Percentiles rank a stretch among this genome's conserved stretches.
These are phyloP conservation scores for Drosophila neotestacea DNA, from an alignment of 2,888 invertebrate species.

Conservation along the genomic window DNA sequence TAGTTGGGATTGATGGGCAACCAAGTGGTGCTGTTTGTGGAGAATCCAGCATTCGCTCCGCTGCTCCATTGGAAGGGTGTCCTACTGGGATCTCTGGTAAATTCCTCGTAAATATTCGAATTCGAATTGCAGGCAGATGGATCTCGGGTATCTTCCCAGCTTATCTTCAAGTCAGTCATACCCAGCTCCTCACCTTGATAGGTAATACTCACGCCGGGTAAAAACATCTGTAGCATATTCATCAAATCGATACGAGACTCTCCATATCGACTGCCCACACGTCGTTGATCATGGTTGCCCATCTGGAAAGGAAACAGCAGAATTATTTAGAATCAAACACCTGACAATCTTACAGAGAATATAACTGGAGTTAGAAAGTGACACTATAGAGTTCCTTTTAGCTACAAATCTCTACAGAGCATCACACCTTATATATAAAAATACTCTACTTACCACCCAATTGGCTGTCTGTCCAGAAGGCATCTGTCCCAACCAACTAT, in stretches of 20 bases:
- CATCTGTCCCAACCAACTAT: conserved; percentile 87
- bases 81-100: conserved; percentile 88
- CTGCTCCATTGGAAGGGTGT: conserved; percentile 89
- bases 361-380: neutral
- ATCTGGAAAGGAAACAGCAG: conserved; percentile 85
- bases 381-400: no score
- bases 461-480: conserved; percentile 87
- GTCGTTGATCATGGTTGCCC: conserved; percentile 90
- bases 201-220: conserved; percentile 88
- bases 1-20: conserved; percentile 87
- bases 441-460: conserved; percentile 88
- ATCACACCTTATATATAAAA: no score
- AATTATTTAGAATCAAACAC: no score
- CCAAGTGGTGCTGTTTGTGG: conserved; percentile 81
- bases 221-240: conserved; percentile 89
- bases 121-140: conserved; percentile 86
- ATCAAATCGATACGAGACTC: conserved; percentile 90
- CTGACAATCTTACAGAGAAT: no score
- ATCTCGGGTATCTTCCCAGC: conserved; percentile 87
- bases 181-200: conserved; percentile 86
- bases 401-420: no score
- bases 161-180: conserved; percentile 85
- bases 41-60: conserved; percentile 83
- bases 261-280: conserved; percentile 89
- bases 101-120: conserved; percentile 86